Evolutionary conservation across 2,797 vertebrate species (phyloP).

Genomic region (Acipenser oxyrinchus): DNA sequence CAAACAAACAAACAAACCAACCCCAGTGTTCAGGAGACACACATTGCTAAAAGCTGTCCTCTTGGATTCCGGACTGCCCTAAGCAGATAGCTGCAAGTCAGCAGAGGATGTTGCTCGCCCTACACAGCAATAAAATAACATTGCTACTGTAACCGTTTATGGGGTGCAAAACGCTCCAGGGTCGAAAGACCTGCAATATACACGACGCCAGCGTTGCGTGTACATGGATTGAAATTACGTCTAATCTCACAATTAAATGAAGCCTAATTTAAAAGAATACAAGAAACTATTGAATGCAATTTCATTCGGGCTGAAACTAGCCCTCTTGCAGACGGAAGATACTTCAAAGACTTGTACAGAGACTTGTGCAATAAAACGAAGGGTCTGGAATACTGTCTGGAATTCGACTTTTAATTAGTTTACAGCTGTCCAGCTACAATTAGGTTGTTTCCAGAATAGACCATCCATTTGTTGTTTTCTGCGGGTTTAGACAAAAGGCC

Average conservation of each 20-base stretch:
- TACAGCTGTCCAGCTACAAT: conserved; percentile 86
- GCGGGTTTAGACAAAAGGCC: conserved; percentile 75
- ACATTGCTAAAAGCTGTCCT: not conserved
- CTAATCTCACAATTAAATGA: not conserved
- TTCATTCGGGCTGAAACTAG: conserved; percentile 18
- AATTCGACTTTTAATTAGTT: conserved; percentile 85
- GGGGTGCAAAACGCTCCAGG: conserved; percentile 86
- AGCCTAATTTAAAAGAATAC: conserved; percentile 11
- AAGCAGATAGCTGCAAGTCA: conserved; percentile 42
- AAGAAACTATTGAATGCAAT: not conserved
- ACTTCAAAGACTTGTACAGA: conserved; percentile 74
- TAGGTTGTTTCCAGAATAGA: conserved; percentile 70
- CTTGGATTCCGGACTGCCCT: conserved; percentile 36
- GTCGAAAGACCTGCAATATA: conserved; percentile 47
- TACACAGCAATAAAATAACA: conserved; percentile 89
- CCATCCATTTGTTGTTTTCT: conserved; percentile 79
- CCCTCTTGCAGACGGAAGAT: conserved; percentile 67
- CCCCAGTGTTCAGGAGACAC: too few relatives aligned
- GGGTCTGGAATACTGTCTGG: conserved; percentile 76
- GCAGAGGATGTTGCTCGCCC: conserved; percentile 70
- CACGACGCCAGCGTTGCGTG: not conserved
- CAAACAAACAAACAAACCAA: too few relatives aligned
- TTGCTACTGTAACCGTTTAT: conserved; percentile 92
- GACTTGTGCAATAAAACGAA: conserved; percentile 70
- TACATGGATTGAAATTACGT: too few relatives aligned